A percentile compares a stretch with the other conserved stretches of the same genome.
phyloP scores from a whole-genome alignment of 1,140 invertebrate genomes.

The Zophobas atratus region DNA sequence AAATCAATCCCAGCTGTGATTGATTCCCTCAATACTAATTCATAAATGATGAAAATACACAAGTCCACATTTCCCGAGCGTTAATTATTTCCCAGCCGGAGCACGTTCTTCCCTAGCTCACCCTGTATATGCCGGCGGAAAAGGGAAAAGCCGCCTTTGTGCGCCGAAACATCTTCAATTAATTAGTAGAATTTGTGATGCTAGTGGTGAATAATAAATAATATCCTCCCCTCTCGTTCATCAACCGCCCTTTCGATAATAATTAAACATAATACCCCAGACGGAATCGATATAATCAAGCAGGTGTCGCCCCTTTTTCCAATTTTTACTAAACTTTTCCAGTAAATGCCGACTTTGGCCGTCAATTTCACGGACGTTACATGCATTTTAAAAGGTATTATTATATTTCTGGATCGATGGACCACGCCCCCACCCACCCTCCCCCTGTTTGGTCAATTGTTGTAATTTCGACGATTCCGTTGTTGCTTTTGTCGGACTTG shows the following conservation, averaged over 20 bases:
- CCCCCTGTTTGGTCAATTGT: conserved; percentile 20
- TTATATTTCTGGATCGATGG: conserved; percentile 21
- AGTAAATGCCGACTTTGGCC: background rate
- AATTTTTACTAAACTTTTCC: conserved; percentile 18
- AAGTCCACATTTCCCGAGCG: no score
- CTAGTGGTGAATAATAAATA: background rate
- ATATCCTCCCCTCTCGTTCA: conserved; percentile 3
- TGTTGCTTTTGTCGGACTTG: background rate
- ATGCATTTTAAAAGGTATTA: conserved; percentile 29
- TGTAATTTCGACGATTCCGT: background rate
- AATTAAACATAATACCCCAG: conserved; percentile 18
- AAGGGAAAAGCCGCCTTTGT: background rate
- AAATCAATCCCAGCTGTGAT: no score
- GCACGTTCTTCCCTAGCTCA: background rate
- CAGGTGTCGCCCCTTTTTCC: conserved; percentile 33
- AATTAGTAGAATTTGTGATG: conserved; percentile 17
- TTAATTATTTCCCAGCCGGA: no score
- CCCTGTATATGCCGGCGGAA: background rate
- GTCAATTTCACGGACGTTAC: conserved; percentile 8
- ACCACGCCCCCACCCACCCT: background rate
- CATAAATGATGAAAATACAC: no score
- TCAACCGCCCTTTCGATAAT: conserved; percentile 39
- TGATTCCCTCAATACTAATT: no score
- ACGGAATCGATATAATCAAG: conserved; percentile 20
- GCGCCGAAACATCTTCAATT: background rate